Evolutionary conservation across 2,797 vertebrate genomes (phyloP).

Genomic region (Cuniculus paca): DNA sequence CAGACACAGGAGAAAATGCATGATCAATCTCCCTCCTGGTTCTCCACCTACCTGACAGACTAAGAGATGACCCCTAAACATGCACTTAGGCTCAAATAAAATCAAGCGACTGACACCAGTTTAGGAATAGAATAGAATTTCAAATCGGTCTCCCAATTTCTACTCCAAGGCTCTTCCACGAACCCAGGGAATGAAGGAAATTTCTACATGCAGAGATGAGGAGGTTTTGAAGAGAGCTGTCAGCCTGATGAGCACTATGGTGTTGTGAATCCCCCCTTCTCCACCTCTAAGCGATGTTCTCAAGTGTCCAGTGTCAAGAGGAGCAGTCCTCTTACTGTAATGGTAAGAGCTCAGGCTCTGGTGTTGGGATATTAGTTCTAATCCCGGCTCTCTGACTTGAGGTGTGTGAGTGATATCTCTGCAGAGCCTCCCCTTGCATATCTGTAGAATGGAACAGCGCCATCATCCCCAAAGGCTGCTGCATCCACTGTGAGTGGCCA

Average conservation of each 20-base stretch:
- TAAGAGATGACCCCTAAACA: neutral
- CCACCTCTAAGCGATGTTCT: neutral
- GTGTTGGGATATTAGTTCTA: neutral
- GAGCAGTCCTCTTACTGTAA: neutral
- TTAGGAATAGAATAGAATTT: neutral
- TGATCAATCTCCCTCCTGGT: fast-evolving
- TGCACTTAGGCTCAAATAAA: neutral
- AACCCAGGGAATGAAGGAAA: neutral
- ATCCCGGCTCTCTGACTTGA: neutral
- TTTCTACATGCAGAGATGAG: neutral
- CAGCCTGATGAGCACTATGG: neutral
- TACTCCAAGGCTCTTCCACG: neutral
- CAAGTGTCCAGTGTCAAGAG: neutral
- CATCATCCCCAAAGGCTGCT: neutral
- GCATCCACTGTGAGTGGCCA: neutral
- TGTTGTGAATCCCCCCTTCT: neutral
- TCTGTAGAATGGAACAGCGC: neutral
- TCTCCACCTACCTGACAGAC: neutral
- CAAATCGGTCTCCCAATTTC: neutral
- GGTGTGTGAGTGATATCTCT: neutral
- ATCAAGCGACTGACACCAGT: neutral
- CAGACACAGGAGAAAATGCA: neutral
- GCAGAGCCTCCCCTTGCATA: neutral
- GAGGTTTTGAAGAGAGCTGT: neutral
- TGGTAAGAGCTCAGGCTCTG: neutral